These are phyloP conservation scores for Lordiphosa fenestrarum DNA, from an alignment of 2,888 invertebrate genomes.

Conservation along the genomic window DNA sequence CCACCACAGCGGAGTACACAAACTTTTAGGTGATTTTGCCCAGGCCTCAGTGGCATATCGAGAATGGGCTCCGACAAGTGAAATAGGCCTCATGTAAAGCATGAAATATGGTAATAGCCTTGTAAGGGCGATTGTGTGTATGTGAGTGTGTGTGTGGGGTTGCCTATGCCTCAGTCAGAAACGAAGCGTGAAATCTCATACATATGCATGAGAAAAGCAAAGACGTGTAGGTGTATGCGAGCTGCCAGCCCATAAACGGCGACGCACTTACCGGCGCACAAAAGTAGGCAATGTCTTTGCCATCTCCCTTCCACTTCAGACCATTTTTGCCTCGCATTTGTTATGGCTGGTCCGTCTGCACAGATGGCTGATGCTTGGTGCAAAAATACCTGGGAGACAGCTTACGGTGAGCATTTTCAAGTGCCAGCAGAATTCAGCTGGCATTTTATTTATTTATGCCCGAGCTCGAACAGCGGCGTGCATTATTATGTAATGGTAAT, in stretches of 20 bases:
- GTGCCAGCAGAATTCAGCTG: conserved; percentile 21
- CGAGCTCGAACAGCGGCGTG: neutral
- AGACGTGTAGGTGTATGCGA: conserved; percentile 7
- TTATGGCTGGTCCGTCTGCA: conserved; percentile 1
- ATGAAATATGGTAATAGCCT: conserved; percentile 69
- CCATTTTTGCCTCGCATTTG: conserved; percentile 3
- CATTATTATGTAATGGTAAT: conserved; percentile 34
- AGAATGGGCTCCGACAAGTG: conserved; percentile 50
- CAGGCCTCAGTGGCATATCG: conserved; percentile 28
- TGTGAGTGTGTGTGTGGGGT: neutral
- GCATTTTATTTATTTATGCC: conserved; percentile 24
- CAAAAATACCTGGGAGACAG: conserved; percentile 47
- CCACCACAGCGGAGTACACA: conserved; percentile 25
- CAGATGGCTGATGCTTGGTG: neutral
- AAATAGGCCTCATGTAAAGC: conserved; percentile 59
- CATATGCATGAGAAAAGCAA: conserved; percentile 23
- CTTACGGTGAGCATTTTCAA: conserved; percentile 21
- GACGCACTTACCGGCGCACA: conserved; percentile 41
- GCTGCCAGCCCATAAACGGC: conserved; percentile 47
- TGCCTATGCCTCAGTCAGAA: conserved; percentile 2
- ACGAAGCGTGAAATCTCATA: conserved; percentile 19
- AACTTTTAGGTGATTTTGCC: conserved; percentile 21
- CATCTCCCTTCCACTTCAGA: conserved; percentile 6
- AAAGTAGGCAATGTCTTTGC: conserved; percentile 46
- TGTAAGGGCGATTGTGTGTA: conserved; percentile 5